Conservation (phyloP, 2,113 vertebrate species). For the Channa maculata region DNA sequence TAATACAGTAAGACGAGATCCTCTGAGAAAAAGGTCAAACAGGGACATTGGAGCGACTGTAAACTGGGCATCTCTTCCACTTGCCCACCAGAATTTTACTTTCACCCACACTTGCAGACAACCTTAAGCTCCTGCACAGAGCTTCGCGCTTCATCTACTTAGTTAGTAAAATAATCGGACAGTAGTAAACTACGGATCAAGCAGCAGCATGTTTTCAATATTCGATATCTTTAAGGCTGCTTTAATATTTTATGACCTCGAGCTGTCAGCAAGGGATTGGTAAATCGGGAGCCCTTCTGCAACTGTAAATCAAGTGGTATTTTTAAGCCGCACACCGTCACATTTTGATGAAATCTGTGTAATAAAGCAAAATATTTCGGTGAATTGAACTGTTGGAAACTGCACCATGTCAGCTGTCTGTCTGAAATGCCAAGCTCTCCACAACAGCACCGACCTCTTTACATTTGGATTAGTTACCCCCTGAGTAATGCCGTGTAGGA, state of each 20-base stretch:
- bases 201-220: constrained; percentile 9
- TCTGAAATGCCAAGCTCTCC: not conserved
- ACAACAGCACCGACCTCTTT: not conserved
- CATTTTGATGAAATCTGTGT: not conserved
- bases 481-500: not conserved
- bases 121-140: constrained; percentile 11
- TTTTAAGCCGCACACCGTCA: constrained; percentile 9
- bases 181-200: constrained; percentile 31
- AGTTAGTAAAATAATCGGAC: constrained; percentile 18
- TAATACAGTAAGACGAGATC: not conserved
- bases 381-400: not conserved
- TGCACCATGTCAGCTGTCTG: not conserved
- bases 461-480: no score
- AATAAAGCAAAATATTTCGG: no score
- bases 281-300: not conserved
- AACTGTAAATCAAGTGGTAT: constrained; percentile 4
- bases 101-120: not conserved
- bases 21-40: constrained; percentile 27
- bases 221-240: constrained; percentile 9
- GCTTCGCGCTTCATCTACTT: not conserved
- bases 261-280: constrained; percentile 19
- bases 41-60: not conserved
- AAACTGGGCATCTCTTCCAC: not conserved
- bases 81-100: not conserved
- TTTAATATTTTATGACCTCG: constrained; percentile 34